Evolutionary conservation across 2,888 invertebrate genomes (phyloP).

Genomic region (Leptothorax acervorum): DNA sequence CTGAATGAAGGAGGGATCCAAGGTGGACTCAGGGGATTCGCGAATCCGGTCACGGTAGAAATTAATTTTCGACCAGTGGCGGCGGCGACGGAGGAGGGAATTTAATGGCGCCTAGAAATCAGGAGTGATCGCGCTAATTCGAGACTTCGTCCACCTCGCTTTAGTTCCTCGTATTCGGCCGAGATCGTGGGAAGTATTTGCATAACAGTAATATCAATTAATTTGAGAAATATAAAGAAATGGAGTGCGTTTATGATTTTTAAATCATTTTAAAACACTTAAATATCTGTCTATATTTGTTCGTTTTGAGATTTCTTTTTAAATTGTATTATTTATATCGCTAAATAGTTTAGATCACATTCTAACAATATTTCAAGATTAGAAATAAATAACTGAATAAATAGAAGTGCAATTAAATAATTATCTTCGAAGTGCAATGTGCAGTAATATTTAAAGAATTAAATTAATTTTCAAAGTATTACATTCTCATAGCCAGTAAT

Average conservation of each 20-base stretch:
- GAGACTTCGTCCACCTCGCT: constrained; percentile 16
- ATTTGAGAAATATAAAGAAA: neutral
- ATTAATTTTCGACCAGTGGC: constrained; percentile 63
- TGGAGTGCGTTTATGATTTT: neutral
- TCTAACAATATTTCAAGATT: neutral
- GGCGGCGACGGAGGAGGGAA: constrained; percentile 37
- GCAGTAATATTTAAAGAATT: neutral
- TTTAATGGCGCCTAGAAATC: constrained; percentile 53
- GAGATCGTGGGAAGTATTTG: neutral
- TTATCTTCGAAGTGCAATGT: neutral
- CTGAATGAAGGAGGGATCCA: constrained; percentile 52
- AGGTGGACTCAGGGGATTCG: constrained; percentile 52
- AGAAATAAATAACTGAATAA: neutral
- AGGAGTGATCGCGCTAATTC: constrained; percentile 48
- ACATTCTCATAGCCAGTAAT: too few species aligned
- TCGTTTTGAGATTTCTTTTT: neutral
- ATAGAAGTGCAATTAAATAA: neutral
- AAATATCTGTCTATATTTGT: neutral
- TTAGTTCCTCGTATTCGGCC: neutral
- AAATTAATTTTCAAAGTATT: neutral
- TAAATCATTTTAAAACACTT: neutral
- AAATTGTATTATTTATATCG: neutral
- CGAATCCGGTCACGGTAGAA: constrained; percentile 68
- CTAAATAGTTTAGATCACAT: neutral
- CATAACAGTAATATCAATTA: neutral